Base-by-base conservation (phyloP, 2,888 invertebrate genomes). In the Eumerus sabulonum region DNA sequence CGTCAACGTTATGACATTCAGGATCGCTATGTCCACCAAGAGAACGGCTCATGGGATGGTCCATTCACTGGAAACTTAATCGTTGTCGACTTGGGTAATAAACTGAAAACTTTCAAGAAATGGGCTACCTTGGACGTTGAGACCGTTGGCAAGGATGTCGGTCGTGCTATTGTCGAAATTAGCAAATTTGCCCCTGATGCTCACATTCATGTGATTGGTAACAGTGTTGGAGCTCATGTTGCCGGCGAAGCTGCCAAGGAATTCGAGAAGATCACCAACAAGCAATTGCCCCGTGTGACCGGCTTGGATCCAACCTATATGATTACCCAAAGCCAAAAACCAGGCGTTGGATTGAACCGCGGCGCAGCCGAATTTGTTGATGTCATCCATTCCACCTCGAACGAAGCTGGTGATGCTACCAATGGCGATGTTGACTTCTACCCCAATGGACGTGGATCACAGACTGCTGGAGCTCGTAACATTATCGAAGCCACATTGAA, bases 281-380 rank as follows among this genome's bases (percentile, higher is more conserved):
- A 85, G 67, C 82, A 85, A 82, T 77, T 89, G 53, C 86, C 85
- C 42, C 87, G 88, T 81, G 86, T 89, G 59, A 88, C 88, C 38
- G 89, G 85, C 27, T 82, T 88, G 83, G 89, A 88, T 62, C 86
- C 88, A 56, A 74, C 86, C 7, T 84, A 83, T 36, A 73, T 84
- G 9, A 86, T 81, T 50, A 84, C 85, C 82, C 84, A 82, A 19
- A 64, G 85, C 36, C 82, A 84, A 35, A 66, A 84, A 13, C 77
- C 77, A 9, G 76, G 88, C 67, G 84, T 63, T 47, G 86, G 87
- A 4, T 59, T 88, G 17, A 82, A 86, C 13, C 86, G 87, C 47
- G 89, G 88, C 42, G 87, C 87, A 83, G 88, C 89, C 11, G 85
- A 87, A 36, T 87, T 88, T 36, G 87, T 89, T 35, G 89, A 87